Base-by-base conservation (phyloP, 2,888 invertebrate species). In the Galerucella nymphaeae region DNA sequence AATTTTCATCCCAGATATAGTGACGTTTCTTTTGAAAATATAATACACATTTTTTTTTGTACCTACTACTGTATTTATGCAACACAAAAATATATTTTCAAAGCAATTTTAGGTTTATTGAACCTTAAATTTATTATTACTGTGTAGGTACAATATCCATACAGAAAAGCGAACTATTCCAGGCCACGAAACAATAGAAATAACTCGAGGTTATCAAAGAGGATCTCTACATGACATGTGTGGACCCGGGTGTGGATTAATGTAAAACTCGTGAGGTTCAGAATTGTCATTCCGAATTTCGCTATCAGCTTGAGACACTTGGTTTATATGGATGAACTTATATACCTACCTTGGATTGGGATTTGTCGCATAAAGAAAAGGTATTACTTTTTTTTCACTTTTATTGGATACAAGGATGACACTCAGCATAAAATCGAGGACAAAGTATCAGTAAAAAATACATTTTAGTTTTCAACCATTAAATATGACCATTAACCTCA, bases 241-340 rank as follows among this genome's bases (percentile, higher is more conserved):
- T 79, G 78, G 79, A 80, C 79, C 78, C 55, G 62, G 55, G 74
- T 70, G 72, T 69, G 79, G 80, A 30, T 30, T 30, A 30, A 82
- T 82, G 80, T 82, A 79, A 80, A 80, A 80, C 80, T 77, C 75
- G 78, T 75, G 76, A 71, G 59, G 64, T 66, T 71, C 61, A 8
- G 8, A 62, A 69, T 62, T 63, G 69, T 69, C 62, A 55, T 69
- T 62, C 69, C 18, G 53, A 20, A 50, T 61, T 8, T 18, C 63
- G 53, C 68, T 68, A 68, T 69, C 69, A 62, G 62, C 20, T 48
- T 53, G 41, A 30, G 53, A 55, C 69, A 69, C 69, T 69, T 69
- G 69, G 61, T 62, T 69, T 63, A 62, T 53, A 63, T 38, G 69
- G 50, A 69, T 62, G 62, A 55, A 58, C 58, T 48, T 10, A 63